phyloP scores from a whole-genome alignment of 2,797 vertebrate genomes.

The Masticophis lateralis region DNA sequence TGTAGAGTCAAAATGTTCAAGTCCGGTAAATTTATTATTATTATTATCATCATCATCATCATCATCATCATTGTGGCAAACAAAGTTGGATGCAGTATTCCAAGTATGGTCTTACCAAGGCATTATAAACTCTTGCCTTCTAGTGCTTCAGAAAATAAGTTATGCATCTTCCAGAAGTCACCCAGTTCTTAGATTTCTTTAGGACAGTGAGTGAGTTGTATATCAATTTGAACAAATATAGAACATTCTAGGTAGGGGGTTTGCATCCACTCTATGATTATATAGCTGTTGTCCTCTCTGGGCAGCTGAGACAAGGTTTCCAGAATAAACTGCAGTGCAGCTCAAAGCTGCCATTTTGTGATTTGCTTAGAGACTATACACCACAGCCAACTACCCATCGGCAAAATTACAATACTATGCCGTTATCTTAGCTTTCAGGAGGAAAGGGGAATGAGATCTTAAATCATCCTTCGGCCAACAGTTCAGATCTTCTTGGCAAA shows the following conservation, averaged over 20 bases:
- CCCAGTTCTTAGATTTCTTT: neutral
- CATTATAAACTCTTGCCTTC: too few species aligned
- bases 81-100: too few species aligned
- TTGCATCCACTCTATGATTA: neutral
- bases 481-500: neutral
- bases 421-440: neutral
- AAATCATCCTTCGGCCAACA: neutral
- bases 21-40: too few species aligned
- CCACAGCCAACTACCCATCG: neutral
- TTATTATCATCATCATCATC: too few species aligned
- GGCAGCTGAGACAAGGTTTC: neutral
- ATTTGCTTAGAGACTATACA: neutral
- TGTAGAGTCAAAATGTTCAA: too few species aligned
- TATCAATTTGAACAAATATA: neutral
- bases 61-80: too few species aligned
- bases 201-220: neutral
- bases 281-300: neutral
- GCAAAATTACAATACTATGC: neutral
- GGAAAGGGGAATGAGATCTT: neutral
- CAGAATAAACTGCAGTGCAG: neutral
- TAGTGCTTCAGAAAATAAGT: too few species aligned
- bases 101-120: too few species aligned
- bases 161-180: neutral
- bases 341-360: neutral
- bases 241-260: neutral